phyloP scores from a whole-genome alignment of 2,888 invertebrate species.

The Protodeltote pygarga region DNA sequence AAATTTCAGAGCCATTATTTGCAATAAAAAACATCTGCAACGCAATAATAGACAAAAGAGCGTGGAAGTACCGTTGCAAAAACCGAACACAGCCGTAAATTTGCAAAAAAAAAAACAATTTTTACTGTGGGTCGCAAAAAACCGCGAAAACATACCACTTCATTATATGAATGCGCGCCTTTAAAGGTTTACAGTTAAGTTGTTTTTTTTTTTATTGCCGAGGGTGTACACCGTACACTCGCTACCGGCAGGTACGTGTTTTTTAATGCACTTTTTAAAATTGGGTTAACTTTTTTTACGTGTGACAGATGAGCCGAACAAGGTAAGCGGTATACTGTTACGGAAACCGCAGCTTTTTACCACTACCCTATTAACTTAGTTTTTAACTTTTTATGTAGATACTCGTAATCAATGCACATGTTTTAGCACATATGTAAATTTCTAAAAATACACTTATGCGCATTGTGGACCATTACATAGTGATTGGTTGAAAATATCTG shows the following conservation, averaged over 20 bases:
- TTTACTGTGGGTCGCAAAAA: slow-evolving; percentile 61
- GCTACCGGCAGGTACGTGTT: slow-evolving; percentile 82
- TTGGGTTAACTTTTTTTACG: slow-evolving; percentile 81
- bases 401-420: slow-evolving; percentile 72
- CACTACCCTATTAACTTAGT: slow-evolving; percentile 79
- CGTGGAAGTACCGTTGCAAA: slow-evolving; percentile 72
- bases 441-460: slow-evolving; percentile 28
- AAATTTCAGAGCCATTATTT: slow-evolving; percentile 48
- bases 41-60: slow-evolving; percentile 65
- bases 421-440: slow-evolving; percentile 50
- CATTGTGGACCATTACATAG: slow-evolving; percentile 12
- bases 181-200: slow-evolving; percentile 72
- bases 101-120: slow-evolving; percentile 65
- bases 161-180: slow-evolving; percentile 53
- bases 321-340: slow-evolving; percentile 84
- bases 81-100: slow-evolving; percentile 67
- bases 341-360: slow-evolving; percentile 80
- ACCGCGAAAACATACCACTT: slow-evolving; percentile 66
- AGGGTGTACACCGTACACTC: slow-evolving; percentile 63
- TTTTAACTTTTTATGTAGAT: slow-evolving; percentile 59
- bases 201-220: slow-evolving; percentile 53
- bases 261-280: slow-evolving; percentile 68
- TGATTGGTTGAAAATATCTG: slow-evolving; percentile 25
- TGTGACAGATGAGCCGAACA: slow-evolving; percentile 75
- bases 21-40: slow-evolving; percentile 69